Evolutionary conservation across 1,140 invertebrate species (phyloP), one percentile per base, ranked within the genome.

Genomic region (Diabrotica undecimpunctata): DNA sequence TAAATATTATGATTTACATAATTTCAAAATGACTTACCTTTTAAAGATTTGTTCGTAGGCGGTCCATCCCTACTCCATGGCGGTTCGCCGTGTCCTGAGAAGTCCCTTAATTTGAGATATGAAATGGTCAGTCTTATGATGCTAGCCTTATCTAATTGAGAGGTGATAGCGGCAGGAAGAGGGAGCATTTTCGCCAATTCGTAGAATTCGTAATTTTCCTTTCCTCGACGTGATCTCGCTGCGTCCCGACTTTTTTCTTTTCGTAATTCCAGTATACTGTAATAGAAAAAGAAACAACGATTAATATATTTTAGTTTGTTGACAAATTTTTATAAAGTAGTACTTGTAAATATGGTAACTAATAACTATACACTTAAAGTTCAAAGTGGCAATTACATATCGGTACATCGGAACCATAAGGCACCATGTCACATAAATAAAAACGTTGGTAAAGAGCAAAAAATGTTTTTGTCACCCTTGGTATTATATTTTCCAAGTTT

Each of bases 201-300:
- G 83, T 97, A 97, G 82, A 98, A 99, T 82, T 98, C 96, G 78
- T 93, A 97, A 83, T 99, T 99, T 81, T 98, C 97, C 76, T 98
- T 98, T 35, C 96, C 96, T 46, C 96, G 86, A 41, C 97, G 82
- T 7, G 93, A 96, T 56, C 96, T 84, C 2, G 97, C 97, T 41
- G 96, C 96, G 80, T 98, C 96, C 73, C 96, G 85, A 54, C 94
- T 96, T 80, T 98, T 98, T 80, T 98, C 96, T 82, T 98, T 98
- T 66, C 96, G 85, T 65, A 98, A 83, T 81, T 98, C 96, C 75
- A 98, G 85, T 75, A 98, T 97, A 81, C 96, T 98, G 89, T 80
- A 88, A 87, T 77, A 64, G 78, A 73, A 79, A 25, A 25, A 1
- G 25, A 25, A 25, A 25, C 25, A 25, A 25, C 25, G 25, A 25